Percentiles rank a stretch among this genome's conserved stretches.
Conservation (phyloP, 23 tunicate genomes). For the Aplidium turbinatum region DNA sequence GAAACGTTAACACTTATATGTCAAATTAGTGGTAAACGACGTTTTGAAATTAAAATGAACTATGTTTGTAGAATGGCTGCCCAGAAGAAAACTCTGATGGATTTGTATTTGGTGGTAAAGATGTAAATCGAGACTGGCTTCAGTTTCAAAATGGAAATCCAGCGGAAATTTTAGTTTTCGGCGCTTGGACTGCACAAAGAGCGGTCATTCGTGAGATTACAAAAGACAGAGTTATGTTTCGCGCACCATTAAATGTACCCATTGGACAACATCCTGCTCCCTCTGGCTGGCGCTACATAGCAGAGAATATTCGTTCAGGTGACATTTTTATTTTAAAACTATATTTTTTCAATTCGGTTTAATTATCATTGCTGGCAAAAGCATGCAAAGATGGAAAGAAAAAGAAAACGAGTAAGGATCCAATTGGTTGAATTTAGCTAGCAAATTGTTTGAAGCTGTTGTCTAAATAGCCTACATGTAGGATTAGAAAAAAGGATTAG, state of each 20-base stretch:
- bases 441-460: too few relatives aligned
- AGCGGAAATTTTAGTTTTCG: constrained; percentile 48
- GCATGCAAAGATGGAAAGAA: too few relatives aligned
- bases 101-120: constrained; percentile 32
- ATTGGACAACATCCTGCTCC: constrained; percentile 62
- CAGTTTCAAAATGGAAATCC: background rate
- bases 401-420: too few relatives aligned
- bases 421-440: too few relatives aligned
- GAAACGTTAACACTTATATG: too few relatives aligned
- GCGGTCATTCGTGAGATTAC: constrained; percentile 6
- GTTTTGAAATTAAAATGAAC: too few relatives aligned
- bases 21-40: too few relatives aligned
- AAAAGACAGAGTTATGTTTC: constrained; percentile 32
- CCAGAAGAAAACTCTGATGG: constrained; percentile 37
- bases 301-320: constrained; percentile 59
- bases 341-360: too few relatives aligned
- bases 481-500: too few relatives aligned
- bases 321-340: too few relatives aligned
- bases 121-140: constrained; percentile 25
- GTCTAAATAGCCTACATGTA: too few relatives aligned
- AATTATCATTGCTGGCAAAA: too few relatives aligned
- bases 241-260: constrained; percentile 19
- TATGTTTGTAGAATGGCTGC: constrained; percentile 15
- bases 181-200: constrained; percentile 70
- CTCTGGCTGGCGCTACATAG: constrained; percentile 60